These are phyloP conservation scores for Ctenochaetus hawaiiensis DNA, from an alignment of 2,797 vertebrate genomes.

Conservation along the genomic window DNA sequence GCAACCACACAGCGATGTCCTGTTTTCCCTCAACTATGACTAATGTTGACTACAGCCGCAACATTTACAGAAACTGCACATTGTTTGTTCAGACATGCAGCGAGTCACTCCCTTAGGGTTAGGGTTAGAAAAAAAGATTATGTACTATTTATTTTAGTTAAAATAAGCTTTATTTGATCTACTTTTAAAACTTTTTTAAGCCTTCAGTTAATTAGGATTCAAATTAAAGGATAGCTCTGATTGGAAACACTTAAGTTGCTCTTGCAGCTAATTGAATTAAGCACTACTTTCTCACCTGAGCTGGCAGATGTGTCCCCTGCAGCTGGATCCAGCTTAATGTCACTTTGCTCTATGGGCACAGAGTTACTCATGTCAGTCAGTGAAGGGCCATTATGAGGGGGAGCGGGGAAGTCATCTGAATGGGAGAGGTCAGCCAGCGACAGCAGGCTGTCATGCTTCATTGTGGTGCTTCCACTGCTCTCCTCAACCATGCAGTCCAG, in stretches of 20 bases:
- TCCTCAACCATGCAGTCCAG: slow-evolving; percentile 81
- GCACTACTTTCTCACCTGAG: slow-evolving; percentile 56
- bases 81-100: background rate
- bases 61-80: slow-evolving; percentile 5
- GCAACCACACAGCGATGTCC: background rate
- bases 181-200: background rate
- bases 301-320: slow-evolving; percentile 70
- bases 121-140: background rate
- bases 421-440: slow-evolving; percentile 74
- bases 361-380: slow-evolving; percentile 77
- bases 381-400: slow-evolving; percentile 69
- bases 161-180: background rate
- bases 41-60: background rate
- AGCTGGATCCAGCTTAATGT: slow-evolving; percentile 81
- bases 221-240: background rate
- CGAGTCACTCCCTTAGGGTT: background rate
- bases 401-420: slow-evolving; percentile 63
- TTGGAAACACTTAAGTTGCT: background rate
- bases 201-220: background rate
- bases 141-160: background rate
- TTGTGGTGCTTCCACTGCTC: slow-evolving; percentile 68
- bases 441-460: slow-evolving; percentile 78
- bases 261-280: background rate
- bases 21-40: background rate
- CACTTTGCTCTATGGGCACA: slow-evolving; percentile 73